A percentile compares a stretch with the other conserved stretches of the same genome.
Evolutionary conservation across 2,113 vertebrate species (phyloP).

Genomic region (Archilochus colubris): DNA sequence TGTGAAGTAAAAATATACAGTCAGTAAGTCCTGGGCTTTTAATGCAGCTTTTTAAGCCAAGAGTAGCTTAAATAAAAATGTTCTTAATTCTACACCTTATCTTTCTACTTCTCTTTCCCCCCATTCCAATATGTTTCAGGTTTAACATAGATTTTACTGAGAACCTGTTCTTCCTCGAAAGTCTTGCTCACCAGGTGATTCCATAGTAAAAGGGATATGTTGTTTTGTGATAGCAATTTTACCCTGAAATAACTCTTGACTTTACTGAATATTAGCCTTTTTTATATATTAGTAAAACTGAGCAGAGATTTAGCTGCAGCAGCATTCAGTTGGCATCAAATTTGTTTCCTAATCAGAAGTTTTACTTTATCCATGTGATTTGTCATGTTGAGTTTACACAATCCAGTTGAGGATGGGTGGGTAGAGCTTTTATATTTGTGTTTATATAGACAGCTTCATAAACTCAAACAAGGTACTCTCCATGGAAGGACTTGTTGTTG

Average conservation of each 20-base stretch:
- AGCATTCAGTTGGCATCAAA: not conserved
- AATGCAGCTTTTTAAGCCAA: not conserved
- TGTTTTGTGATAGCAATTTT: not conserved
- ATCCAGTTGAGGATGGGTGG: fast-evolving
- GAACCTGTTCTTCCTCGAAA: not conserved
- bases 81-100: not conserved
- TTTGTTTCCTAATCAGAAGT: not conserved
- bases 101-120: not conserved
- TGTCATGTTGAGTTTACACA: not conserved
- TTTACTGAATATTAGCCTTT: not conserved
- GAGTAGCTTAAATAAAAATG: not conserved
- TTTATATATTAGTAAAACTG: not conserved
- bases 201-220: not conserved
- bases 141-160: no score
- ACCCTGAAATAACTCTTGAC: not conserved
- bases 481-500: not conserved
- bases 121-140: not conserved
- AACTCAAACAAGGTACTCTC: not conserved
- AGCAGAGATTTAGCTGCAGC: not conserved
- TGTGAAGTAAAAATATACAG: not conserved
- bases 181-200: fast-evolving
- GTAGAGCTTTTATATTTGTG: not conserved
- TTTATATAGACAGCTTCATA: not conserved
- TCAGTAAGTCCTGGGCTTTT: not conserved
- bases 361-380: not conserved